These are phyloP conservation scores for Caenorhabditis angaria DNA, from an alignment of 2,888 invertebrate species.

Conservation along the genomic window DNA sequence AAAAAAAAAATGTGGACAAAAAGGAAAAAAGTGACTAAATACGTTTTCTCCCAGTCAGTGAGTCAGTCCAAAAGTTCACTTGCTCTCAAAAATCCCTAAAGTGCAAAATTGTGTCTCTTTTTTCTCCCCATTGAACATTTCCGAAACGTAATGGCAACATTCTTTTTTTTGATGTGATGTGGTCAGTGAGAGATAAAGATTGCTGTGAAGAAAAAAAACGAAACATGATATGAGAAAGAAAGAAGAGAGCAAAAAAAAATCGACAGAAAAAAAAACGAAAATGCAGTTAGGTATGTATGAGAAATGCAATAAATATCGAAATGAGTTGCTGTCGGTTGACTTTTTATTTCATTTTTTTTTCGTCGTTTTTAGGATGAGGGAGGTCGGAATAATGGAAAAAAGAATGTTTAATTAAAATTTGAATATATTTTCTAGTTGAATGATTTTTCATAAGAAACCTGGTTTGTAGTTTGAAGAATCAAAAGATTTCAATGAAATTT, in stretches of 20 bases:
- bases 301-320: background rate
- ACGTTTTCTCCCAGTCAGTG: no score
- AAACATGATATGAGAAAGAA: background rate
- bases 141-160: no score
- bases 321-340: background rate
- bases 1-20: background rate
- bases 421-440: no score
- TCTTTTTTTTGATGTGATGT: no score
- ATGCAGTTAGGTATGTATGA: constrained; percentile 2
- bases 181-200: no score
- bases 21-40: background rate
- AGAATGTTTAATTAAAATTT: no score
- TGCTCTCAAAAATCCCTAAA: background rate
- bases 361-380: background rate
- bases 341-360: background rate
- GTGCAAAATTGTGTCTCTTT: no score
- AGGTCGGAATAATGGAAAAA: background rate
- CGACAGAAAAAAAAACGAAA: background rate
- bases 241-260: background rate
- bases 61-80: background rate
- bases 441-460: no score
- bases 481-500: no score
- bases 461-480: no score
- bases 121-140: no score
- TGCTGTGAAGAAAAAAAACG: background rate